Evolutionary conservation across 2,797 vertebrate genomes (phyloP).

Genomic region (Sebastes trivittatus): DNA sequence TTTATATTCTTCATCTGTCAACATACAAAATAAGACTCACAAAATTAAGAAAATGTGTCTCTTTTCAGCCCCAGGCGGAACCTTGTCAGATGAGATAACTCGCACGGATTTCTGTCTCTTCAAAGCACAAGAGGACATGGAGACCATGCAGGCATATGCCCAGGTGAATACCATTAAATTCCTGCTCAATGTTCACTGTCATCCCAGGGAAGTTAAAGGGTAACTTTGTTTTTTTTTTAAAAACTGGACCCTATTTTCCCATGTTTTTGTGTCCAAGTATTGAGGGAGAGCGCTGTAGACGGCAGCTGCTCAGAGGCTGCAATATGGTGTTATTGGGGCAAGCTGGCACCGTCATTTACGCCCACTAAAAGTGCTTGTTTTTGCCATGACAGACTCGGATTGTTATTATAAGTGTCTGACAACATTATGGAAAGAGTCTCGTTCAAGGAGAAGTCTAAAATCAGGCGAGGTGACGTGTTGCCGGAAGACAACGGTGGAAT

Average conservation of each 20-base stretch:
- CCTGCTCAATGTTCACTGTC: neutral
- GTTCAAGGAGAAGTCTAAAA: no score
- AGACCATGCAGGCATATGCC: slow-evolving; percentile 98
- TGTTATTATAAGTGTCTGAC: no score
- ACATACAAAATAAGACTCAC: neutral
- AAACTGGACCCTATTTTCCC: slow-evolving; percentile 12
- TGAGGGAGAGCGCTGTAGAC: no score
- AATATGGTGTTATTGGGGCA: no score
- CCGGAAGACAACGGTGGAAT: no score
- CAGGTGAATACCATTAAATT: slow-evolving; percentile 71
- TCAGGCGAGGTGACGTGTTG: no score
- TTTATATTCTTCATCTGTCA: neutral
- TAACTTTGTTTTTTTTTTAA: neutral
- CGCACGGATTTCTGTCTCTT: slow-evolving; percentile 96
- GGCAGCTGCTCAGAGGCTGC: no score
- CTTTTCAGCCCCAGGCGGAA: slow-evolving; percentile 91
- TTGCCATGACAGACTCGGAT: no score
- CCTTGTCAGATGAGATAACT: slow-evolving; percentile 94
- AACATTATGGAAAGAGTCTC: no score
- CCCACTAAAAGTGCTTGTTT: no score
- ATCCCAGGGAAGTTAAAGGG: neutral
- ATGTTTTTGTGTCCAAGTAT: no score
- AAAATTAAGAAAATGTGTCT: neutral
- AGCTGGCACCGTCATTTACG: no score
- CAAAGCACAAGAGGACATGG: slow-evolving; percentile 96